These are phyloP conservation scores for Aphelinus certus DNA, from an alignment of 1,140 invertebrate genomes.

Conservation along the genomic window DNA sequence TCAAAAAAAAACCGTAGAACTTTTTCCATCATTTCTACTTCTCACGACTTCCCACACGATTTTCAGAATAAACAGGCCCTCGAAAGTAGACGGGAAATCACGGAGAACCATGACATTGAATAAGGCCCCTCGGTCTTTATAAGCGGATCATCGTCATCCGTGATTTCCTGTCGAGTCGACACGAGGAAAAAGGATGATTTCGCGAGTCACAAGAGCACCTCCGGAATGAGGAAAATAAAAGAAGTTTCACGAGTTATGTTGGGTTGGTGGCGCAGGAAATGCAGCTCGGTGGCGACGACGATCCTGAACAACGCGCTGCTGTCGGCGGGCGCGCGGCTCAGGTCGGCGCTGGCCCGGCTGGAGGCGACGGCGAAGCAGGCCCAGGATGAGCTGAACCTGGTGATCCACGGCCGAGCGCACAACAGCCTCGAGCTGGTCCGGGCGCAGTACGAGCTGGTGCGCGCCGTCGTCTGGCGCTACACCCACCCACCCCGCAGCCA, in stretches of 20 bases:
- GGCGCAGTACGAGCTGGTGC: constrained; percentile 55
- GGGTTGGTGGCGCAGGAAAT: constrained; percentile 45
- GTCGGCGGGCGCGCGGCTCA: constrained; percentile 46
- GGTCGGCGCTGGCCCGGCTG: constrained; percentile 40
- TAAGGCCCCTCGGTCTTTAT: no score
- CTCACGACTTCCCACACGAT: no score
- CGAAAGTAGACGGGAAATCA: no score
- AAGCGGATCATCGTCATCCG: no score
- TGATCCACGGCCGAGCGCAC: constrained; percentile 43
- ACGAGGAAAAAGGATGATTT: neutral
- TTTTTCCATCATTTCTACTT: no score
- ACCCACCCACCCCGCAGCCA: constrained; percentile 53
- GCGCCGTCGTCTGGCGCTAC: constrained; percentile 61
- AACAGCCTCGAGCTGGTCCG: constrained; percentile 53
- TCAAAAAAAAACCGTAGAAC: no score
- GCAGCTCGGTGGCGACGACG: constrained; percentile 50
- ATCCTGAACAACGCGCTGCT: constrained; percentile 58
- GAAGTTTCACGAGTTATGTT: no score
- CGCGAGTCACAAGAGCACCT: neutral
- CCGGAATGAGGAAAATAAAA: neutral
- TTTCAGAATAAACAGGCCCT: no score
- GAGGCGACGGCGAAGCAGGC: constrained; percentile 23
- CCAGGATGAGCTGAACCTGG: constrained; percentile 30
- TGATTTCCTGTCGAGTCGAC: no score
- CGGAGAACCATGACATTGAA: no score